phyloP scores from a whole-genome alignment of 2,797 vertebrate genomes.

The Gastrophryne carolinensis region DNA sequence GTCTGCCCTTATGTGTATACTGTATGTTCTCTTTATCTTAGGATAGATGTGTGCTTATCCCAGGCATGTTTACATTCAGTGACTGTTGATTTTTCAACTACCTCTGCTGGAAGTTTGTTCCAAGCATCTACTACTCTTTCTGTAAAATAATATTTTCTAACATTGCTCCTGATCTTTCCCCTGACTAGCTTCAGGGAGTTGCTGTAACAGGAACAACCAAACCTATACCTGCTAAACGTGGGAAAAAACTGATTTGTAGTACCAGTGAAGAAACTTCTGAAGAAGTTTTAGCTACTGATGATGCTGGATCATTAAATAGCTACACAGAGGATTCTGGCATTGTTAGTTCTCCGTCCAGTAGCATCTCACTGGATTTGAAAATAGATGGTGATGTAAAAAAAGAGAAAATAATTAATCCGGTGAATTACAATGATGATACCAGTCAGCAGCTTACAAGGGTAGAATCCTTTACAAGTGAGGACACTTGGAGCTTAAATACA shows the following conservation, averaged over 20 bases:
- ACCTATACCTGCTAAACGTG: too few relatives aligned
- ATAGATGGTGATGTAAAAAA: slow-evolving; percentile 65
- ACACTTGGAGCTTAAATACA: slow-evolving; percentile 11
- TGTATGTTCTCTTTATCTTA: too few relatives aligned
- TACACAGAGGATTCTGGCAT: slow-evolving; percentile 71
- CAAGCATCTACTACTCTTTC: too few relatives aligned
- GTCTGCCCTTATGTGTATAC: too few relatives aligned
- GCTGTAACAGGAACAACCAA: too few relatives aligned
- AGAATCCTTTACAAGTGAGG: background rate
- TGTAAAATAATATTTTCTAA: too few relatives aligned
- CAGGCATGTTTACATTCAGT: too few relatives aligned
- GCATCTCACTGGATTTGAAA: slow-evolving; percentile 76
- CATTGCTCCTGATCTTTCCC: too few relatives aligned
- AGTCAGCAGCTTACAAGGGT: slow-evolving; percentile 28
- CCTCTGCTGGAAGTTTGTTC: too few relatives aligned
- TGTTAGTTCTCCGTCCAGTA: slow-evolving; percentile 79
- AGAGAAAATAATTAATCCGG: slow-evolving; percentile 63
- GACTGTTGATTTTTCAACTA: too few relatives aligned
- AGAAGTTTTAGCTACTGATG: slow-evolving; percentile 55
- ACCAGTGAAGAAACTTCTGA: slow-evolving; percentile 43
- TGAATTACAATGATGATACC: background rate
- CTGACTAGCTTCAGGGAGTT: too few relatives aligned
- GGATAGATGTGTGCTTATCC: too few relatives aligned
- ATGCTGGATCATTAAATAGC: slow-evolving; percentile 67
- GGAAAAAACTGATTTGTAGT: slow-evolving; percentile 30